Evolutionary conservation across 2,888 invertebrate genomes (phyloP).

Genomic region (Julus scandinavius): DNA sequence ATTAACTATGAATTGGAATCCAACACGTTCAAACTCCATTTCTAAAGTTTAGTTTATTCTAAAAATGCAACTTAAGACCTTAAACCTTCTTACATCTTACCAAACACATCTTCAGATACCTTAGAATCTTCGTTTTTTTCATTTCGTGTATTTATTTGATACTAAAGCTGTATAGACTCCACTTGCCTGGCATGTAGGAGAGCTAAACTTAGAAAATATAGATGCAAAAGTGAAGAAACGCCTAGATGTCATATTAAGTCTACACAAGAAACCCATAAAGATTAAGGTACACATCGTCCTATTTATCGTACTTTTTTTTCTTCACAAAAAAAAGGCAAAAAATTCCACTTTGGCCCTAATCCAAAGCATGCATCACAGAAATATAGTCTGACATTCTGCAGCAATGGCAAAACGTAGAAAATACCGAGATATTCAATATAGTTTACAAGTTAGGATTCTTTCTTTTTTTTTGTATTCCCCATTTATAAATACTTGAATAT

Average conservation of each 20-base stretch:
- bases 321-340: background rate
- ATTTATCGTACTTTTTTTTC: background rate
- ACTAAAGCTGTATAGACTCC: background rate
- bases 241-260: constrained; percentile 21
- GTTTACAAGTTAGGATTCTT: constrained; percentile 4
- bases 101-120: no score
- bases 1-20: no score
- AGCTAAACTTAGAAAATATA: background rate
- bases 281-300: constrained; percentile 17
- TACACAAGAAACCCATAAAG: constrained; percentile 33
- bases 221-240: background rate
- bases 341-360: background rate
- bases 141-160: no score
- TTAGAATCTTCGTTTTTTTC: no score
- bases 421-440: constrained; percentile 4
- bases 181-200: background rate
- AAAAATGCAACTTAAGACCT: no score
- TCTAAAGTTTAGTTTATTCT: no score
- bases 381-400: background rate
- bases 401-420: background rate
- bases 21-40: no score
- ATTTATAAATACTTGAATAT: constrained; percentile 19
- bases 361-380: background rate
- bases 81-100: no score
- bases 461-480: background rate